Conservation (phyloP, 2,113 vertebrate genomes). For the Craseonycteris thonglongyai region DNA sequence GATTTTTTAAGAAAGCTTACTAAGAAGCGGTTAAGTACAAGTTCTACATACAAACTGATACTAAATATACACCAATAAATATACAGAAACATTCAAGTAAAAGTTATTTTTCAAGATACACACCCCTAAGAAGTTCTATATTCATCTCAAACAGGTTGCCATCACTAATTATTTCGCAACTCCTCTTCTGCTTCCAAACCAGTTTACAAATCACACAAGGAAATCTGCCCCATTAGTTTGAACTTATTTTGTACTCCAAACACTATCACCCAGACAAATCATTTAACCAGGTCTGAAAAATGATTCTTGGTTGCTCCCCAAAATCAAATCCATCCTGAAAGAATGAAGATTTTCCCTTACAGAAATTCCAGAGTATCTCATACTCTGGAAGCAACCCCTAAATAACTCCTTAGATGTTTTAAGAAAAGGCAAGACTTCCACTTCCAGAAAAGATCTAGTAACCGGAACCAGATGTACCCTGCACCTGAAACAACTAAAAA, state of each 20-base stretch:
- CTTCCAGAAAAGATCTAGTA: constrained; percentile 17
- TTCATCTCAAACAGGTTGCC: not conserved
- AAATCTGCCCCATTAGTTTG: not conserved
- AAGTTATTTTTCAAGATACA: not conserved
- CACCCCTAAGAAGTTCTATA: not conserved
- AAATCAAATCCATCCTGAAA: constrained; percentile 34
- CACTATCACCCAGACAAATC: constrained; percentile 22
- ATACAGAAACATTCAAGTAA: not conserved
- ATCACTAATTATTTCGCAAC: not conserved
- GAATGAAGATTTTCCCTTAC: not conserved
- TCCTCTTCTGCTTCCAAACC: constrained; percentile 29
- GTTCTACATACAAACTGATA: not conserved
- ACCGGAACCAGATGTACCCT: not conserved
- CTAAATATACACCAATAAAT: not conserved
- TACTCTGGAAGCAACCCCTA: constrained; percentile 1
- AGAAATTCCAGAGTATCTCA: constrained; percentile 39
- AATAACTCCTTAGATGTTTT: constrained; percentile 40
- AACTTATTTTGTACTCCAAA: constrained; percentile 18
- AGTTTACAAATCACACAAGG: not conserved
- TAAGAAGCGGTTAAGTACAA: not conserved
- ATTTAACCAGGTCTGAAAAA: constrained; percentile 25
- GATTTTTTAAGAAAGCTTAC: not conserved
- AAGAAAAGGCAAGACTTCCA: not conserved
- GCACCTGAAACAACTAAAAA: not conserved
- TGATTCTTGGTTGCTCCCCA: not conserved